Percentiles rank a stretch among this genome's conserved stretches.
Evolutionary conservation across 1,140 invertebrate species (phyloP).

Genomic region (Nylanderia fulva): DNA sequence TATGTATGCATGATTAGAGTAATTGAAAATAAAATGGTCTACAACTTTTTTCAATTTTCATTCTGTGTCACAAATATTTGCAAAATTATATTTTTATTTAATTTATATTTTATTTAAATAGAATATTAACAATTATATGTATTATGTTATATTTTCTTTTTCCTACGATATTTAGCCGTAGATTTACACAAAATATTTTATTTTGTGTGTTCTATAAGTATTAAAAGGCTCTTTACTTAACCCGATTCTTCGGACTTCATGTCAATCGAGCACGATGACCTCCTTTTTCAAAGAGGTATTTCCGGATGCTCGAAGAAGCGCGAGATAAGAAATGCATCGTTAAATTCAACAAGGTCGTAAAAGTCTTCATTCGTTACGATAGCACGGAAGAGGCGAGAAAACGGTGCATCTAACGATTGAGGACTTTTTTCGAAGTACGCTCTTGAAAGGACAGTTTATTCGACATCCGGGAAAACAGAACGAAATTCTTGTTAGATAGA

Average conservation of each 20-base stretch:
- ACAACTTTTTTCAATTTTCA: not conserved
- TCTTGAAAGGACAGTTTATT: slow-evolving; percentile 20
- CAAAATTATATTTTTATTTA: not conserved
- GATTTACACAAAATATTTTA: slow-evolving; percentile 15
- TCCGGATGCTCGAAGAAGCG: slow-evolving; percentile 10
- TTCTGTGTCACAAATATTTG: not conserved
- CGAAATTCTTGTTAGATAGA: not conserved
- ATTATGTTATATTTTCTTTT: not conserved
- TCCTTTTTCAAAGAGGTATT: slow-evolving; percentile 23
- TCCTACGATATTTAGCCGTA: not conserved
- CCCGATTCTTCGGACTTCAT: not conserved
- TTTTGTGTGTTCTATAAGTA: not conserved
- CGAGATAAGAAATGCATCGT: slow-evolving; percentile 53
- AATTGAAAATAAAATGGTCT: not conserved
- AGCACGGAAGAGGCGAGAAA: slow-evolving; percentile 61
- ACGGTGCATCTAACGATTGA: slow-evolving; percentile 63
- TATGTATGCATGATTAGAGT: not conserved
- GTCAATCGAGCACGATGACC: slow-evolving; percentile 11
- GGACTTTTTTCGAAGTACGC: slow-evolving; percentile 24
- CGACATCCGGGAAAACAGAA: not conserved
- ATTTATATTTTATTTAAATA: not conserved
- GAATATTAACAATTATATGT: not conserved
- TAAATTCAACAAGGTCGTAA: slow-evolving; percentile 71
- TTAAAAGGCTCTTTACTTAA: not conserved
- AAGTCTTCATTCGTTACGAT: slow-evolving; percentile 65